phyloP scores from a whole-genome alignment of 2,888 invertebrate species.

The Notodonta ziczac region DNA sequence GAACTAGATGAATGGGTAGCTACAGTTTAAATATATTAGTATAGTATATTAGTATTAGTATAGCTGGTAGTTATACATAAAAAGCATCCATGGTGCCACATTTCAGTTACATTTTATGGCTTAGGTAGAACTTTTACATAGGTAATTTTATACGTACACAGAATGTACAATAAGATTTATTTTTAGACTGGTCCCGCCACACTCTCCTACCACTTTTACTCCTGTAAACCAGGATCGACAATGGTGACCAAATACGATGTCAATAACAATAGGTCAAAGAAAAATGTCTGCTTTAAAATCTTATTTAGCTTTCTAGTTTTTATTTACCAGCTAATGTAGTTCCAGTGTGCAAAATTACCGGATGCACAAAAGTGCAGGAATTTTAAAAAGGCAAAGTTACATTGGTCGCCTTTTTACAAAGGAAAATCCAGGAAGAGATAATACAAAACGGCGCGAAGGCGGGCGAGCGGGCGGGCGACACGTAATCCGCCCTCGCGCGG shows the following conservation, averaged over 20 bases:
- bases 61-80: neutral
- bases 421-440: slow-evolving; percentile 60
- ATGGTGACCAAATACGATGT: no score
- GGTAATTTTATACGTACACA: no score
- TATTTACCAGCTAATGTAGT: slow-evolving; percentile 12
- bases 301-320: slow-evolving; percentile 1
- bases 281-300: neutral
- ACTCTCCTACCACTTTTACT: no score
- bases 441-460: slow-evolving; percentile 56
- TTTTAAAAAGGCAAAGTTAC: slow-evolving; percentile 24
- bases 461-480: slow-evolving; percentile 42
- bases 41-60: no score
- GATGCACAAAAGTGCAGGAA: slow-evolving; percentile 22
- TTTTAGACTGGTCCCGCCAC: no score
- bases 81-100: no score
- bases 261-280: neutral
- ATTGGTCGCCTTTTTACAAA: slow-evolving; percentile 29
- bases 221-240: no score
- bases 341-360: slow-evolving; percentile 24
- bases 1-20: slow-evolving; percentile 7
- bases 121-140: no score
- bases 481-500: slow-evolving; percentile 52
- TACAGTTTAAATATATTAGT: neutral
- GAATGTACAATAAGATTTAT: no score
- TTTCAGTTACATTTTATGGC: no score